phyloP scores from a whole-genome alignment of 2,797 vertebrate genomes.

The Hyperoplus immaculatus region DNA sequence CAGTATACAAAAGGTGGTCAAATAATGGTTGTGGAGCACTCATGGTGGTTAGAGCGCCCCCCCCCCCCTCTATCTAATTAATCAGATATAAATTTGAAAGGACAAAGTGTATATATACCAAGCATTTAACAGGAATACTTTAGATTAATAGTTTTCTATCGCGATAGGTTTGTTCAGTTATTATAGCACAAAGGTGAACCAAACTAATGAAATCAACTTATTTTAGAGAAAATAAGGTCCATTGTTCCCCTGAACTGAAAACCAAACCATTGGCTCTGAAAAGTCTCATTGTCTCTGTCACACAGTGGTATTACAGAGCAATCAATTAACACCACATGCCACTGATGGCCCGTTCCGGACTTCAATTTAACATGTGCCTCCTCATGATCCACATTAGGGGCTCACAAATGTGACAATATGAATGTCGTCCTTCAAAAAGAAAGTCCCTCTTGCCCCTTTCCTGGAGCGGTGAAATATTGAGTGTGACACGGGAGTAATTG shows the following conservation, averaged over 20 bases:
- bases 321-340: conserved; percentile 73
- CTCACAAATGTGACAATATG: conserved; percentile 80
- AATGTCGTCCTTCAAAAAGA: conserved; percentile 82
- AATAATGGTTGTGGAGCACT: background rate
- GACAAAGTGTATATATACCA: background rate
- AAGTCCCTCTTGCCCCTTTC: conserved; percentile 74
- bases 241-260: conserved; percentile 20
- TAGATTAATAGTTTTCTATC: background rate
- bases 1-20: background rate
- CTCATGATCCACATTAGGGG: conserved; percentile 73
- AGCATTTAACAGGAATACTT: background rate
- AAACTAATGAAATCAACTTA: conserved; percentile 1
- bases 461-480: conserved; percentile 85
- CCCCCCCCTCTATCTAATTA: too few relatives aligned
- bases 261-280: conserved; percentile 12
- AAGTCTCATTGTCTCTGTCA: conserved; percentile 43
- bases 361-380: conserved; percentile 80
- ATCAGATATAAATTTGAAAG: too few relatives aligned
- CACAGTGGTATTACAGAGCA: conserved; percentile 59
- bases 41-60: too few relatives aligned
- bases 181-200: background rate
- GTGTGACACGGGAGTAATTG: conserved; percentile 89
- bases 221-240: background rate
- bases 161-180: conserved; percentile 2
- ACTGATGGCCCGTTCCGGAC: conserved; percentile 64